Conservation (phyloP, 2,888 invertebrate genomes). For the Polydrusus cervinus region DNA sequence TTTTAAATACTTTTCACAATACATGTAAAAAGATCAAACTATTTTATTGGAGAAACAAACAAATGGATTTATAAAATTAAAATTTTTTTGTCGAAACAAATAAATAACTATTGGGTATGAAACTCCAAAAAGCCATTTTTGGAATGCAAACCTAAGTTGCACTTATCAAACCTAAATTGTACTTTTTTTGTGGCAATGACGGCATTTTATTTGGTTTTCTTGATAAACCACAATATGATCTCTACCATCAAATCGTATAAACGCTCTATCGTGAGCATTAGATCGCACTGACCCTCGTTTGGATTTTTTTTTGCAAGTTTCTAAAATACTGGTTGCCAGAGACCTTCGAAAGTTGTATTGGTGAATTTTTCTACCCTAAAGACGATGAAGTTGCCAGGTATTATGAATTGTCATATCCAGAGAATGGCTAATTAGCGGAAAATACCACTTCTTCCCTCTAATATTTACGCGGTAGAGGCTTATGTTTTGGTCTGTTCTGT, state of each 20-base stretch:
- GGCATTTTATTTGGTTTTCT: conserved; percentile 19
- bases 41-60: no score
- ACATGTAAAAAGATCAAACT: no score
- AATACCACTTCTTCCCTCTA: no score
- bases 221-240: conserved; percentile 20
- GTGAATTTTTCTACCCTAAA: no score
- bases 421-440: no score
- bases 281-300: conserved; percentile 1
- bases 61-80: no score
- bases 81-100: no score
- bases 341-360: no score
- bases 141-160: neutral
- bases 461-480: no score
- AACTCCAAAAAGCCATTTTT: neutral
- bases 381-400: conserved; percentile 59
- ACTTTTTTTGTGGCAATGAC: conserved; percentile 15
- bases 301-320: neutral
- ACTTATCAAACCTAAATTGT: neutral
- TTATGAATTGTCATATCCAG: conserved; percentile 58
- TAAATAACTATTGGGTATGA: neutral
- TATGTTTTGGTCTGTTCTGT: no score
- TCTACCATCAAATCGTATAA: conserved; percentile 2
- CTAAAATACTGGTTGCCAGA: neutral
- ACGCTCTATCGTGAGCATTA: no score
- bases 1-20: no score